These are phyloP conservation scores for Microctenopoma stevenorrisi DNA, from an alignment of 2,797 vertebrate genomes.

Conservation along the genomic window DNA sequence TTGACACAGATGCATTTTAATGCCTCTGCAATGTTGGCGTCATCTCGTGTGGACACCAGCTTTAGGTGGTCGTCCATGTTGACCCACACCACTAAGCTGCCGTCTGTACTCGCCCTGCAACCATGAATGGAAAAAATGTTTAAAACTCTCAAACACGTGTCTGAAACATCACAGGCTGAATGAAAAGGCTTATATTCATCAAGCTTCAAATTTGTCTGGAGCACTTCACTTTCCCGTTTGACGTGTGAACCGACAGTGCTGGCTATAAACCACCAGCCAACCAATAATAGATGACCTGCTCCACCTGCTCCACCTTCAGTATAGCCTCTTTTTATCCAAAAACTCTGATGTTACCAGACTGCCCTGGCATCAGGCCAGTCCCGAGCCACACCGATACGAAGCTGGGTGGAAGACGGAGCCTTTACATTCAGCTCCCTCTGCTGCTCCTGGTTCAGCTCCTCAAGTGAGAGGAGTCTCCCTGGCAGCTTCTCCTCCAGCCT, in stretches of 20 bases:
- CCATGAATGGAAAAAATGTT: background rate
- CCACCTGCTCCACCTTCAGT: background rate
- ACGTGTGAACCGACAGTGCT: background rate
- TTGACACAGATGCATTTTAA: constrained; percentile 64
- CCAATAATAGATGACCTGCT: background rate
- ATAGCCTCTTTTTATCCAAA: background rate
- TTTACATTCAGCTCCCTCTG: constrained; percentile 29
- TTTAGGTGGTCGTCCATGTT: constrained; percentile 82
- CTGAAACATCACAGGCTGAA: no score
- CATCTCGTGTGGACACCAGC: constrained; percentile 65
- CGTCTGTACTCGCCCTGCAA: constrained; percentile 74
- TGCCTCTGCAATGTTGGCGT: constrained; percentile 70
- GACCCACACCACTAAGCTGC: constrained; percentile 73
- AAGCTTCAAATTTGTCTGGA: background rate
- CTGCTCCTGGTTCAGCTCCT: constrained; percentile 46
- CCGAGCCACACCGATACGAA: constrained; percentile 47
- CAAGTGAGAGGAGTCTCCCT: constrained; percentile 37
- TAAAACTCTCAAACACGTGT: no score
- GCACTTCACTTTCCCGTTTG: background rate
- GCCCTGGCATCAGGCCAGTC: constrained; percentile 66
- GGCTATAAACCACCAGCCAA: background rate
- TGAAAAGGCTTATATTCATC: no score
- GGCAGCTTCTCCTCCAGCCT: constrained; percentile 28
- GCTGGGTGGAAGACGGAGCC: constrained; percentile 32
- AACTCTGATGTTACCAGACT: constrained; percentile 41